These are phyloP conservation scores for Struthidea cinerea DNA, from an alignment of 2,113 vertebrate species.

Conservation along the genomic window DNA sequence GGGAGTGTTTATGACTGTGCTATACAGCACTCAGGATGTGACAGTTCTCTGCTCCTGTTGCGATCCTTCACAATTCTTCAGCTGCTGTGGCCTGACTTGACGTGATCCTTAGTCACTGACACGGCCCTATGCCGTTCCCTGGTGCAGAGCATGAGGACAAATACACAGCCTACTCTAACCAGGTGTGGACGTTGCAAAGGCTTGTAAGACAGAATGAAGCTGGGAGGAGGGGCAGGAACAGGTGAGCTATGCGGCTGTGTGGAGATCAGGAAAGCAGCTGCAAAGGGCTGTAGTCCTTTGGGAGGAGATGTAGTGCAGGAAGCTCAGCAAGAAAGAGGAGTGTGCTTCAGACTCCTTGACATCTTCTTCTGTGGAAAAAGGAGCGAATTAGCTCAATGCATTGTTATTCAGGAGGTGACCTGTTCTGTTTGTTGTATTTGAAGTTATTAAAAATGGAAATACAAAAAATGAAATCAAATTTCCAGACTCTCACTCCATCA, in stretches of 20 bases:
- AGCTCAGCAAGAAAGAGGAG: not conserved
- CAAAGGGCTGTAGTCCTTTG: not conserved
- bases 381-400: not conserved
- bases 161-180: not conserved
- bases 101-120: not conserved
- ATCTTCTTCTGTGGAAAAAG: not conserved
- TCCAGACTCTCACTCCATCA: not conserved
- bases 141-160: not conserved
- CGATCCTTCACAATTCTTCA: not conserved
- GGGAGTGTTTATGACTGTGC: not conserved
- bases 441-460: not conserved
- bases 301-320: not conserved
- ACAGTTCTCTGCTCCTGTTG: not conserved
- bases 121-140: not conserved
- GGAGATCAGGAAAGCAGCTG: not conserved
- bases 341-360: not conserved
- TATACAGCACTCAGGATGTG: not conserved
- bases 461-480: not conserved
- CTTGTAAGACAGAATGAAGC: not conserved
- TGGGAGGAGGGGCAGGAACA: not conserved
- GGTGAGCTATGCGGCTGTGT: not conserved
- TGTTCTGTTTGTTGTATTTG: not conserved
- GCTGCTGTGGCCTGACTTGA: not conserved
- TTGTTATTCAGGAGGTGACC: not conserved
- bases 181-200: not conserved